A percentile compares a stretch with the other conserved stretches of the same genome.
These are phyloP conservation scores for Seira musarum DNA, from an alignment of 2,888 invertebrate species.

Conservation along the genomic window DNA sequence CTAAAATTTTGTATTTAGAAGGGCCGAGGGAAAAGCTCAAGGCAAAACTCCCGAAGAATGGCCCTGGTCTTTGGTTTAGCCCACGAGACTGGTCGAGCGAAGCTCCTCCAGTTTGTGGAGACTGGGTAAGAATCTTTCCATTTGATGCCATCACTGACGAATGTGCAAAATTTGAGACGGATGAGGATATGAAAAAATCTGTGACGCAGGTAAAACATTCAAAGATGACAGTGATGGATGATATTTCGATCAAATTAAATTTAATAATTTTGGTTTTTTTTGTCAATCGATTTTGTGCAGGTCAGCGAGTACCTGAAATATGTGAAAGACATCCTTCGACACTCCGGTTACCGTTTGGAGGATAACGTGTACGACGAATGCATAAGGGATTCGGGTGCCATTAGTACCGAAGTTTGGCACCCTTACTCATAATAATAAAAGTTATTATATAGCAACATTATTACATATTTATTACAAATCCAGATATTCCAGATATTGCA, in stretches of 20 bases:
- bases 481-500: too few relatives aligned
- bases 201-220: constrained; percentile 56
- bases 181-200: constrained; percentile 58
- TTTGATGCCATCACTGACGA: constrained; percentile 70
- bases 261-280: too few relatives aligned
- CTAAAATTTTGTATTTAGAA: constrained; percentile 37
- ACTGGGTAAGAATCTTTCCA: constrained; percentile 86
- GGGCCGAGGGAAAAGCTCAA: constrained; percentile 51
- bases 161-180: constrained; percentile 50
- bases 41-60: constrained; percentile 57
- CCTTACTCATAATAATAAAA: constrained; percentile 75
- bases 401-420: constrained; percentile 76
- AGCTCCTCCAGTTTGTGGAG: constrained; percentile 79
- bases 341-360: constrained; percentile 53
- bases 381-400: constrained; percentile 73
- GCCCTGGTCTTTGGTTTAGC: constrained; percentile 60
- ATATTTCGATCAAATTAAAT: too few relatives aligned
- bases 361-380: constrained; percentile 75
- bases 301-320: constrained; percentile 59
- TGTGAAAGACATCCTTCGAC: constrained; percentile 57
- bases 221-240: neutral
- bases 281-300: too few relatives aligned
- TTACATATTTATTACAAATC: too few relatives aligned
- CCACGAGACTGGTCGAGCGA: constrained; percentile 77
- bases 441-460: too few relatives aligned